These are phyloP conservation scores for Plectrocnemia conspersa DNA, from an alignment of 1,140 invertebrate genomes.

Conservation along the genomic window DNA sequence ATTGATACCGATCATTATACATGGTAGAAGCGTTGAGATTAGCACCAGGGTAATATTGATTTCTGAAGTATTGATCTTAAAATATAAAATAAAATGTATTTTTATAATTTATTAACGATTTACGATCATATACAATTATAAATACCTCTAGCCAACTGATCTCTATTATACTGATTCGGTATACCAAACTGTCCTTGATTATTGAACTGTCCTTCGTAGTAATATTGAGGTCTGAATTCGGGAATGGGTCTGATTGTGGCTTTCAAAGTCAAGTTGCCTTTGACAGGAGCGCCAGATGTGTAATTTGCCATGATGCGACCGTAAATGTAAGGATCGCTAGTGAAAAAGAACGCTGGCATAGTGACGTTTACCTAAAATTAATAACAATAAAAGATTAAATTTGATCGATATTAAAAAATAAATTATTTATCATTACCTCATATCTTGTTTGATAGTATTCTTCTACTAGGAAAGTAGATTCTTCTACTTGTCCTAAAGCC, in stretches of 20 bases:
- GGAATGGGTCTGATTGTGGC: constrained; percentile 69
- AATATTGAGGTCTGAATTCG: constrained; percentile 50
- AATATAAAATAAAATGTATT: constrained; percentile 2
- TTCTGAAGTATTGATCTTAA: constrained; percentile 28
- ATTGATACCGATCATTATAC: constrained; percentile 1
- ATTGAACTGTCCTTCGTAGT: constrained; percentile 41
- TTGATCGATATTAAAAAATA: constrained; percentile 9
- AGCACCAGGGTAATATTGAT: constrained; percentile 30
- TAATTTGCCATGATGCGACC: constrained; percentile 92
- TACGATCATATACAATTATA: not conserved
- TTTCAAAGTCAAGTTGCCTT: constrained; percentile 80
- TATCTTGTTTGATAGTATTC: constrained; percentile 92
- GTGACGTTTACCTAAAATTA: constrained; percentile 82
- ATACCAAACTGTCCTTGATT: constrained; percentile 39
- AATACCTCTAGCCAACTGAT: constrained; percentile 36
- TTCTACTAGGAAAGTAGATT: constrained; percentile 81
- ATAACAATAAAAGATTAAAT: not conserved
- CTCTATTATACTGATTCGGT: constrained; percentile 32
- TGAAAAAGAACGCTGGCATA: constrained; percentile 89
- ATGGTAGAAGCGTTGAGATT: constrained; percentile 7
- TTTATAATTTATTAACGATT: not conserved
- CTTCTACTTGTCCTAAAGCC: constrained; percentile 82
- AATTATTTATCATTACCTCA: constrained; percentile 54
- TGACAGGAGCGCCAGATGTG: constrained; percentile 77
- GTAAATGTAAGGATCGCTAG: constrained; percentile 73